Base-by-base conservation (phyloP, 2,797 vertebrate species). In the Pseudochirops corinnae region DNA sequence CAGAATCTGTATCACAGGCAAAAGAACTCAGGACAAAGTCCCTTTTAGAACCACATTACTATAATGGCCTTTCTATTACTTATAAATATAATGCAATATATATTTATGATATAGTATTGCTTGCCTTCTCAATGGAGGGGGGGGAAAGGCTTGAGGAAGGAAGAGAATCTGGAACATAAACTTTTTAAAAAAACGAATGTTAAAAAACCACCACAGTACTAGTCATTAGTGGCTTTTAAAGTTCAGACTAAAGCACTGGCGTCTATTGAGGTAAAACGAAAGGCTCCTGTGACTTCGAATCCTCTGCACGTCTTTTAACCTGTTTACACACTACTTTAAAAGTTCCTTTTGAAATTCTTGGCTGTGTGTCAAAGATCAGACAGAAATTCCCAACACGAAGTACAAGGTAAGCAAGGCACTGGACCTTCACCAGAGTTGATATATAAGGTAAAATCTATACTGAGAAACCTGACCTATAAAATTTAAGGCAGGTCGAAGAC, bases 401-500 rank as follows among this genome's bases (percentile, higher is more conserved):
- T 74, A 53, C 67, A 31, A 1, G 90, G 82, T 26, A 87, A 82
- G 92, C 91, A 95, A 95, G 62, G 28, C 57, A 92, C 0, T 93
- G 52, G 33, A 74, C 18, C 62, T 74, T 92, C 74, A 90, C 13
- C 4, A 52, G 10, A 91, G 55, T n/a, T 92, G 53, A 14, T 60
- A n/a, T 21, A 6, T 6, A 93, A 95, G 21, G 53, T 82, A 62
- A 92, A 95, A 67, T 26, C 12, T 67, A 94, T 58, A 97, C 55
- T 90, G 95, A 95, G 31, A 94, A 95, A 95, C 31, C 39, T 16
- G 92, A 90, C 95, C 93, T 95, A 87, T 92, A 93, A 31, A 67
- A 67, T 67, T 55, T 91, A 46, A 96, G 33, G 90, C n/a, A 91
- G 1, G 24, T 53, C 56, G 14, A 28, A 55, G 21, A n/a, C 56